Evolutionary conservation across 1,140 invertebrate genomes (phyloP).

Genomic region (Coptotermes formosanus): DNA sequence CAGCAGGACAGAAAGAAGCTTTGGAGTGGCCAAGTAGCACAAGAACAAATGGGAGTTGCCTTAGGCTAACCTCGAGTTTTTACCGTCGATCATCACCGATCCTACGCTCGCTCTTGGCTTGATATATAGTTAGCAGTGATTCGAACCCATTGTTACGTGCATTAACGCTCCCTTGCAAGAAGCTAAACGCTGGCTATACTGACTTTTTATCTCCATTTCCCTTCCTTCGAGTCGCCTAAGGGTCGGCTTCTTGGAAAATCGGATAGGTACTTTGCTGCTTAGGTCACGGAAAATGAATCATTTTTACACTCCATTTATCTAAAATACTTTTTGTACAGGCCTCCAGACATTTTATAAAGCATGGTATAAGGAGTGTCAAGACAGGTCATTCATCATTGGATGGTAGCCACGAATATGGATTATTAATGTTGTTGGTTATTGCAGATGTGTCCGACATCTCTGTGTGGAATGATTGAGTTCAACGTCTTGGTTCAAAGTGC

Average conservation of each 20-base stretch:
- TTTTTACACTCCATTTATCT: slow-evolving; percentile 14
- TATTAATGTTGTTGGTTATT: slow-evolving; percentile 19
- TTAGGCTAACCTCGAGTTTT: background rate
- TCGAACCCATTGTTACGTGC: background rate
- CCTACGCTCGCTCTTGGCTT: background rate
- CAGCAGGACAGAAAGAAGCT: background rate
- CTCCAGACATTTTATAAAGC: slow-evolving; percentile 10
- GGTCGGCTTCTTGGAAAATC: slow-evolving; percentile 3
- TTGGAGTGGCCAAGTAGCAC: background rate
- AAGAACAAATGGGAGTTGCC: background rate
- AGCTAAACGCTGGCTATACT: background rate
- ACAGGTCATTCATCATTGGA: slow-evolving; percentile 5
- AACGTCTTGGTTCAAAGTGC: background rate
- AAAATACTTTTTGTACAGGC: background rate
- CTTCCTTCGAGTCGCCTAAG: background rate
- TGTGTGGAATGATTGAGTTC: background rate
- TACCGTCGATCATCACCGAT: background rate
- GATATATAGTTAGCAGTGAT: slow-evolving; percentile 7
- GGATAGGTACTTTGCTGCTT: background rate
- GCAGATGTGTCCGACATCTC: background rate
- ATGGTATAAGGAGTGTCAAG: slow-evolving; percentile 10
- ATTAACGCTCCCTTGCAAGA: slow-evolving; percentile 3
- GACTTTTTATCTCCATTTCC: background rate
- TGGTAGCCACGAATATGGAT: background rate
- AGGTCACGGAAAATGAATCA: slow-evolving; percentile 10